Evolutionary conservation across 1,140 invertebrate genomes (phyloP).

Genomic region (Drosophila paulistorum): DNA sequence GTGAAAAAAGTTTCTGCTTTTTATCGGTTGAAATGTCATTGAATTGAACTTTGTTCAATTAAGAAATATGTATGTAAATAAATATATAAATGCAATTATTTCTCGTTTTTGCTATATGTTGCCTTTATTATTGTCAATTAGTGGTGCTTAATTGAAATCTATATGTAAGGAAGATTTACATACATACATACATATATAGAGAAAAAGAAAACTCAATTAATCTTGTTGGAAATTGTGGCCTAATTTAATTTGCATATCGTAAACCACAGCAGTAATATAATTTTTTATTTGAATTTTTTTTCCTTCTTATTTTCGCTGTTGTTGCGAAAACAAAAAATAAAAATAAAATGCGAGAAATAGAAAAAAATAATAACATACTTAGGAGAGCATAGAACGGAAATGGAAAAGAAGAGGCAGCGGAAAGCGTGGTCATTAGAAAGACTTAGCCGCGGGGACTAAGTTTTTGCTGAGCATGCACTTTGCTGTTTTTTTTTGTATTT

Average conservation of each 20-base stretch:
- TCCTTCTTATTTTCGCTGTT: conserved; percentile 3
- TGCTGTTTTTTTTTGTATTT: background rate
- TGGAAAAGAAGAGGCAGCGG: background rate
- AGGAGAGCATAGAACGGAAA: conserved; percentile 5
- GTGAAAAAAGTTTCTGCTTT: background rate
- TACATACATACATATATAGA: background rate
- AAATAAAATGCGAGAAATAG: too few relatives aligned
- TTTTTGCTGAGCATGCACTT: conserved; percentile 10
- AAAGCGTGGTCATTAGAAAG: conserved; percentile 23
- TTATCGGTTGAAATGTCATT: conserved; percentile 11
- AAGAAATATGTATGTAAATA: conserved; percentile 1
- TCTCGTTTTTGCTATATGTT: conserved; percentile 5
- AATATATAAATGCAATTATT: conserved; percentile 8
- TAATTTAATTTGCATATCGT: conserved; percentile 9
- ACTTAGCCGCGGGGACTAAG: conserved; percentile 8
- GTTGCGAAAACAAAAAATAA: background rate
- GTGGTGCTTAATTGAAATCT: conserved; percentile 24
- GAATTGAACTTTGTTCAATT: background rate
- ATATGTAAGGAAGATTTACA: conserved; percentile 2
- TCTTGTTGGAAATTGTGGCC: background rate
- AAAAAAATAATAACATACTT: conserved; percentile 1
- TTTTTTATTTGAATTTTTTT: conserved; percentile 13
- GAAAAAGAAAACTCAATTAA: conserved; percentile 6
- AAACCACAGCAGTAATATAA: conserved; percentile 12
- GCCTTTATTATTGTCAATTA: conserved; percentile 21